phyloP scores from a whole-genome alignment of 2,888 invertebrate genomes.

The Ichneumon xanthorius region DNA sequence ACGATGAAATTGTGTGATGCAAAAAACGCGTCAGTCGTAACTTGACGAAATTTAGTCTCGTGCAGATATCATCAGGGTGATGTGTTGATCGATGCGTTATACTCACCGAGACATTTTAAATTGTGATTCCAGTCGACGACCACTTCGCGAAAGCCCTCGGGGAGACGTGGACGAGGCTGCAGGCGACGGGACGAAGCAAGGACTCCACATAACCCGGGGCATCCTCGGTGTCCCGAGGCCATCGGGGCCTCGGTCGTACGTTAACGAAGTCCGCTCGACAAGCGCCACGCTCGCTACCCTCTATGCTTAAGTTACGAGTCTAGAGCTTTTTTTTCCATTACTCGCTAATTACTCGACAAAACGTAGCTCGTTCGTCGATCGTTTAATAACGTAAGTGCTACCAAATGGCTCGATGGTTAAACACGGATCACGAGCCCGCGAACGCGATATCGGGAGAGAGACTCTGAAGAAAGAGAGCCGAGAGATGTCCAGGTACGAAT shows the following conservation, averaged over 20 bases:
- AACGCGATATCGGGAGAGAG: not conserved
- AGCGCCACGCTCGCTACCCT: constrained; percentile 23
- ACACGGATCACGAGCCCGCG: not conserved
- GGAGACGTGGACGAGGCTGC: constrained; percentile 84
- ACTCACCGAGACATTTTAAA: too few relatives aligned
- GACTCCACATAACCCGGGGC: constrained; percentile 79
- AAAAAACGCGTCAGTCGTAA: too few relatives aligned
- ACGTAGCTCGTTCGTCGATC: constrained; percentile 62
- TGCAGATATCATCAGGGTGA: too few relatives aligned
- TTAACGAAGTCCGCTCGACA: constrained; percentile 22
- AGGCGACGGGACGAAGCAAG: constrained; percentile 81
- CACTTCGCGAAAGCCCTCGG: constrained; percentile 84
- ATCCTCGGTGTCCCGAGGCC: constrained; percentile 41
- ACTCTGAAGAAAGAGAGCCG: constrained; percentile 11
- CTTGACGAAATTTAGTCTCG: too few relatives aligned
- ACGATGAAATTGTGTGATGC: too few relatives aligned
- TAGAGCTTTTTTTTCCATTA: constrained; percentile 59
- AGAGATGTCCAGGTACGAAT: constrained; percentile 8
- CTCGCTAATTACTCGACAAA: constrained; percentile 68
- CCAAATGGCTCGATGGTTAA: constrained; percentile 57
- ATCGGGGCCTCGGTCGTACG: constrained; percentile 30
- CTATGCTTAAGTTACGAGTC: constrained; percentile 50
- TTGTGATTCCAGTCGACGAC: constrained; percentile 79
- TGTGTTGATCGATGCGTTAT: too few relatives aligned
- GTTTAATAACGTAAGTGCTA: constrained; percentile 44